These are phyloP conservation scores for Aplysia californica DNA, from an alignment of 1,140 invertebrate species.

Conservation along the genomic window DNA sequence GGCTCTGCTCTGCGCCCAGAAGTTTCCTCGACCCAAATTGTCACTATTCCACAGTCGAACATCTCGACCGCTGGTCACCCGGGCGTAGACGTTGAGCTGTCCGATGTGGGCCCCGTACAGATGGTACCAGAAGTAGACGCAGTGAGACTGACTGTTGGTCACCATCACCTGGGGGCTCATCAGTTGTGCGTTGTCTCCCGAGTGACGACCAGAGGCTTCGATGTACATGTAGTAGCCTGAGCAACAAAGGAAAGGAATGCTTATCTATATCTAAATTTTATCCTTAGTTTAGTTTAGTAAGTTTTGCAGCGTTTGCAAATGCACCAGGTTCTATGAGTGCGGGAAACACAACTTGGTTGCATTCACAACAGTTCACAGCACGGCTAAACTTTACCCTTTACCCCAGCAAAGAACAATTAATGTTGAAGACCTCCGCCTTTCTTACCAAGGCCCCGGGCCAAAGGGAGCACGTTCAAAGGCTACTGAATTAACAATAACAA, in stretches of 20 bases:
- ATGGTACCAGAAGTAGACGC: slow-evolving; percentile 77
- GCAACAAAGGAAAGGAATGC: slow-evolving; percentile 5
- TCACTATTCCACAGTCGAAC: slow-evolving; percentile 40
- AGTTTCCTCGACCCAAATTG: slow-evolving; percentile 38
- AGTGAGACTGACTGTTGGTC: slow-evolving; percentile 32
- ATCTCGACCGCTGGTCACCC: slow-evolving; percentile 28
- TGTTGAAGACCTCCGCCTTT: too few relatives aligned
- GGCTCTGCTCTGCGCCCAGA: slow-evolving; percentile 47
- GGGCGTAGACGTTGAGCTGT: slow-evolving; percentile 50
- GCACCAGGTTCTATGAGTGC: too few relatives aligned
- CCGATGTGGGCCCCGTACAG: slow-evolving; percentile 76
- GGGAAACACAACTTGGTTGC: too few relatives aligned
- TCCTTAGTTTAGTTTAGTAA: too few relatives aligned
- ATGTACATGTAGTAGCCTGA: slow-evolving; percentile 63
- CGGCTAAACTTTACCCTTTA: too few relatives aligned
- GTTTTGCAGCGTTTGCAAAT: too few relatives aligned
- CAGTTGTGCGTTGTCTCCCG: slow-evolving; percentile 51
- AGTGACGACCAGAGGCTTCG: slow-evolving; percentile 54
- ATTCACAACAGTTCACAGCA: too few relatives aligned
- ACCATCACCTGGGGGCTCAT: slow-evolving; percentile 35
- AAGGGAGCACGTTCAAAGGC: too few relatives aligned
- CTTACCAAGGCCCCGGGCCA: too few relatives aligned
- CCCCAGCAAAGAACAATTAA: too few relatives aligned
- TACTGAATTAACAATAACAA: too few relatives aligned
- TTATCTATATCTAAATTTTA: neutral